Evolutionary conservation across 2,113 vertebrate genomes (phyloP), one percentile per base, ranked within the genome.

Genomic region (Ascaphus truei): DNA sequence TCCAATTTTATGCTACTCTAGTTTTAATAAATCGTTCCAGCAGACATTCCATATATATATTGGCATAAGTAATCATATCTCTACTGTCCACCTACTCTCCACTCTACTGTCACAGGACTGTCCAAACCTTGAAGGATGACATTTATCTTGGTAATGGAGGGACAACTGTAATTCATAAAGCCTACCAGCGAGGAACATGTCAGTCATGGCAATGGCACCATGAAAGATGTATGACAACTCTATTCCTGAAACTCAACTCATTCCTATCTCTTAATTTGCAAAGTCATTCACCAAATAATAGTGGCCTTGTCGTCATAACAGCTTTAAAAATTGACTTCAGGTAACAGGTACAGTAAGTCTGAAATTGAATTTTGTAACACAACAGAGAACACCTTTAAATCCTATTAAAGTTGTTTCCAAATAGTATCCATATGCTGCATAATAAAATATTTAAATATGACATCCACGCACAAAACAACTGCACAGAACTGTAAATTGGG

Each of bases 151-250:
- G 43, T 69, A 59, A 59, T 50, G 18, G 41, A 59, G 31, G 23
- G 27, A 60, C 55, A 39, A 56, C 56, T 69, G 51, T 69, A 69
- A 59, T 69, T 69, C 58, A 59, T 60, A 59, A 59, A 69, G 31
- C 66, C 43, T 60, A 69, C 66, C 30, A 60, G 66, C 51, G 43
- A 69, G 43, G 45, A 60, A 51, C 23, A 69, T 69, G 66, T 69
- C 66, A 60, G 66, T 69, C 55, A 60, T 51, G 43, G 55, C 39
- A 69, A 37, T 69, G 66, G 37, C 66, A 60, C 66, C 55, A 60
- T 60, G 50, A 69, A 60, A 31, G 43, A 60, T 69, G 53, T 50
- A 60, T 69, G 66, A 69, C 53, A 58, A 69, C 56, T 69, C 31
- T 60, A 60, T 69, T 69, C 39, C 43, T 60, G 6, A 59, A 36